phyloP scores from a whole-genome alignment of 2,797 vertebrate species.

The Crax fasciolata region DNA sequence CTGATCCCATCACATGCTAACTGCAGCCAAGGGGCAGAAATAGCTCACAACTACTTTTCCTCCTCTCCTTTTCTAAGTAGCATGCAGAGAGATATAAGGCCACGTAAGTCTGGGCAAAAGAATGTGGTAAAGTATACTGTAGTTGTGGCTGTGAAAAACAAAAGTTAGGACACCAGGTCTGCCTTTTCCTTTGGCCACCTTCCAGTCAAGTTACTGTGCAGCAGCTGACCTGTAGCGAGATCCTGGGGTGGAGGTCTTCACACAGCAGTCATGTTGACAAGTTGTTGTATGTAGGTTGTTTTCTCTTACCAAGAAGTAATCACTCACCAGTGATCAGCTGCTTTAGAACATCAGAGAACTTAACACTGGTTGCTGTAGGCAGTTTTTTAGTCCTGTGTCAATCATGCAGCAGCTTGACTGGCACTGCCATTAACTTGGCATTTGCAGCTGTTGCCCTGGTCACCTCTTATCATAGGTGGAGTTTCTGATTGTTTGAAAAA shows the following conservation, averaged over 20 bases:
- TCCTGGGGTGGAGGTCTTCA: neutral
- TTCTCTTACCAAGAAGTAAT: neutral
- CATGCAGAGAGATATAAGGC: neutral
- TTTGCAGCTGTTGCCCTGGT: neutral
- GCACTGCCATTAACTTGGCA: neutral
- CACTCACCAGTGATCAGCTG: conserved; percentile 7
- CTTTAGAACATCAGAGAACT: neutral
- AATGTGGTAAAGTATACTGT: neutral
- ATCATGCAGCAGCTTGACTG: neutral
- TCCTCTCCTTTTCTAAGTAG: neutral
- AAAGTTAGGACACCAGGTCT: neutral
- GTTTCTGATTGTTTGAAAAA: neutral
- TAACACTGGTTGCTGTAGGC: neutral
- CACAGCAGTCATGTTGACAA: neutral
- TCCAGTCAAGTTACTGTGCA: rapidly evolving
- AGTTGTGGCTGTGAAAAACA: neutral
- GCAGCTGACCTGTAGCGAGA: neutral
- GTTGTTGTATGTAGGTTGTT: neutral
- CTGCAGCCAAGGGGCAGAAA: neutral
- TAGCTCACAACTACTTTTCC: neutral
- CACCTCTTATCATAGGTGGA: neutral
- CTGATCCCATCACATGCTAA: neutral
- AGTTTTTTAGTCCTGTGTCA: neutral
- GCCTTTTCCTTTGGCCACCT: neutral
- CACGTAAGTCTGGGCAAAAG: neutral